A percentile compares a stretch with the other conserved stretches of the same genome.
Conservation (phyloP, 23 tunicate genomes). For the Phallusia fumigata region DNA sequence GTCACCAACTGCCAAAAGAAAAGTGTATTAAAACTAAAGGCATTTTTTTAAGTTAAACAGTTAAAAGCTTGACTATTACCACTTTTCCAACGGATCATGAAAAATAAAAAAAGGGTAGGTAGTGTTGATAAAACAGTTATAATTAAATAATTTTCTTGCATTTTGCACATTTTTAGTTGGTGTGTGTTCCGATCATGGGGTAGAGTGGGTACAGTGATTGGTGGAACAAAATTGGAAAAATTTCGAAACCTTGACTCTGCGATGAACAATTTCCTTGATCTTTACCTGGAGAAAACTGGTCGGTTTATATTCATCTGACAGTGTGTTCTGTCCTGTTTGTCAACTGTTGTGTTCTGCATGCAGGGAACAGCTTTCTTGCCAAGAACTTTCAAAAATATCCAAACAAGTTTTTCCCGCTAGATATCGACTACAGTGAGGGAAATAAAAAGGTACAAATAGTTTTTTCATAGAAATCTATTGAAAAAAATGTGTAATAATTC, state of each 20-base stretch:
- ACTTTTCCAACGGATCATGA: too few relatives aligned
- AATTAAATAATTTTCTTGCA: neutral
- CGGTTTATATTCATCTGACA: neutral
- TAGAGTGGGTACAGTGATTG: slow-evolving; percentile 89
- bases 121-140: neutral
- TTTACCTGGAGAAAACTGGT: slow-evolving; percentile 91
- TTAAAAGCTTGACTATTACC: too few relatives aligned
- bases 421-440: slow-evolving; percentile 82
- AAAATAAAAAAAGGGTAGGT: neutral
- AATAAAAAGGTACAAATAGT: slow-evolving; percentile 38
- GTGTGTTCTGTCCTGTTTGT: neutral
- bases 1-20: too few relatives aligned
- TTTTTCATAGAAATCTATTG: too few relatives aligned
- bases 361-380: slow-evolving; percentile 74
- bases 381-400: slow-evolving; percentile 66
- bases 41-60: too few relatives aligned
- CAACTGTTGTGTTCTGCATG: neutral
- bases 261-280: slow-evolving; percentile 31
- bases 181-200: slow-evolving; percentile 97
- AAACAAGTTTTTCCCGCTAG: slow-evolving; percentile 74
- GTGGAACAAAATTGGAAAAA: slow-evolving; percentile 82
- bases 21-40: too few relatives aligned
- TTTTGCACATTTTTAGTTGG: slow-evolving; percentile 40
- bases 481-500: too few relatives aligned
- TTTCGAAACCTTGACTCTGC: slow-evolving; percentile 46